Base-by-base conservation (phyloP, 2,888 invertebrate genomes). In the Agonopterix alstromeriana region DNA sequence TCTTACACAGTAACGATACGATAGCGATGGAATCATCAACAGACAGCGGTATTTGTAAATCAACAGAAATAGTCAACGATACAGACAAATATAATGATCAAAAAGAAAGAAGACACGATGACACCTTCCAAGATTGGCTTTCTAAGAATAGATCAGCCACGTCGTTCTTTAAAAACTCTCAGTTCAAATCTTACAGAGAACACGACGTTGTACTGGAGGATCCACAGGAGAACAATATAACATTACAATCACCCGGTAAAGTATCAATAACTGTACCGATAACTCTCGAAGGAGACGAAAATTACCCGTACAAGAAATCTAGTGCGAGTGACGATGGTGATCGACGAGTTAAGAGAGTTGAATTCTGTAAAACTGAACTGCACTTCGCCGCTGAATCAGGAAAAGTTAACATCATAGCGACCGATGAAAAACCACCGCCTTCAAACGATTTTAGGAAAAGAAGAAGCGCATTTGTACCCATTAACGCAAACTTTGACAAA, bases 311-410 rank as follows among this genome's bases (percentile, higher is more conserved):
- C 59, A 77, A 55, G 55, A 72, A 57, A 54, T 67, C 50, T 53
- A 73, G 67, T 47, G 50, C 42, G 0, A 77, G 67, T 52, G 86
- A 86, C 50, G 83, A 84, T 42, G 61, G 54, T 50, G 87, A 87
- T 45, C 84, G 87, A 59, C 91, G 87, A 69, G 83, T 90, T 1
- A 95, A 95, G 72, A 94, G 92, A 77, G 96, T 96, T 0, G 95
- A 94, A 65, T 96, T 96, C 76, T 95, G 95, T 70, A 96, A 96
- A 83, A 96, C 96, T 0, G 96, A 96, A 82, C 92, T 96, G 27
- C 96, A 96, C 75, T 96, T 96, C 72, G 94, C 95, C 0, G 94
- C 95, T 10, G 96, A 96, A 70, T 94, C 95, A 1, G 96, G 96
- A 0, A 92, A 93, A 62, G 94, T 96, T 0, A 95, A 96, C 68